Conservation (phyloP, 2,888 invertebrate species). For the Epicampocera succincta region DNA sequence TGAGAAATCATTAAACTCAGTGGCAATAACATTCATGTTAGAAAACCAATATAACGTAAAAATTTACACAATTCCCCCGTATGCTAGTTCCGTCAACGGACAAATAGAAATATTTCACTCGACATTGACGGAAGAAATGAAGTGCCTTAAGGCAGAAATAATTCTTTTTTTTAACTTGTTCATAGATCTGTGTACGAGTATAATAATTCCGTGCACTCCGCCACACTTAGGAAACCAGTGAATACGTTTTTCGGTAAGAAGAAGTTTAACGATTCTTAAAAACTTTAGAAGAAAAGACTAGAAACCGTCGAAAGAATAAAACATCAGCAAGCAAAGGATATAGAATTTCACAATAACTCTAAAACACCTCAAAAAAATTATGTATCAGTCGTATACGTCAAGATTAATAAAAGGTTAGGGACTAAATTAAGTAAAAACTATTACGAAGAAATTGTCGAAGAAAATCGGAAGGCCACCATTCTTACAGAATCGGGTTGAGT, state of each 20-base stretch:
- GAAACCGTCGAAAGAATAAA: not conserved
- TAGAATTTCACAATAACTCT: not conserved
- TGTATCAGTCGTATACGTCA: not conserved
- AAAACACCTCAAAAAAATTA: not conserved
- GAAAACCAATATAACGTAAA: constrained; percentile 49
- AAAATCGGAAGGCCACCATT: not conserved
- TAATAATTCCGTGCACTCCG: constrained; percentile 30
- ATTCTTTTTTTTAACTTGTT: constrained; percentile 2
- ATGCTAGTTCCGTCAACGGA: not conserved
- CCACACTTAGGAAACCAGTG: too few species aligned
- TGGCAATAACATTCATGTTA: constrained; percentile 29
- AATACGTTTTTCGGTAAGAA: constrained; percentile 14
- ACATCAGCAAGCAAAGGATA: not conserved
- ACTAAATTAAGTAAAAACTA: constrained; percentile 30
- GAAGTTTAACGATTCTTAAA: not conserved
- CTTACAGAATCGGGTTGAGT: not conserved
- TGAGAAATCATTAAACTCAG: too few species aligned
- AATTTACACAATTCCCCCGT: constrained; percentile 10
- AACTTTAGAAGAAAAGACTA: not conserved
- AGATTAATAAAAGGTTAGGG: constrained; percentile 20
- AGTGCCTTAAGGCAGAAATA: not conserved
- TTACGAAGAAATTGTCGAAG: constrained; percentile 37
- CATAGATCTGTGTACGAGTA: constrained; percentile 21
- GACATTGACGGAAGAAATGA: not conserved
- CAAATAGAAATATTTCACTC: not conserved